Base-by-base conservation (phyloP, 2,888 invertebrate species). In the Sinopyrophorus schimmeli region DNA sequence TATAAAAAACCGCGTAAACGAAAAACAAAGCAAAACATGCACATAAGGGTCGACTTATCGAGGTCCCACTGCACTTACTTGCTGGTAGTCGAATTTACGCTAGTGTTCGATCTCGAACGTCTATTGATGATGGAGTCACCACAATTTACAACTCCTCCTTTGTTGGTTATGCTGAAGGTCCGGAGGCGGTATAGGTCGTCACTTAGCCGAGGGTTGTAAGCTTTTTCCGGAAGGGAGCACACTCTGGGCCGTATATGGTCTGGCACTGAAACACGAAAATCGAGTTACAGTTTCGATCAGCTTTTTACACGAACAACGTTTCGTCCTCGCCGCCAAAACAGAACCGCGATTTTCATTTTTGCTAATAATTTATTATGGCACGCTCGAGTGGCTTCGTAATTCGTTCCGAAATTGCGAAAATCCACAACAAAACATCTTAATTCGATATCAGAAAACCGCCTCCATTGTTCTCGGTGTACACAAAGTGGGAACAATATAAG, bases 61-160 rank as follows among this genome's bases (percentile, higher is more conserved):
- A 18, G 5, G 6, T 18, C 6, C 6, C 21, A 21, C 9, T 26
- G 5, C 16, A 43, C 74, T 74, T 72, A 87, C 89, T 86, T 84
- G 79, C 89, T 90, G 42, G 85, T 84, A 20, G 87, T 88, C 18
- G 89, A 86, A 70, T 92, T 90, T 66, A 92, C 90, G 47, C 91
- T 91, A 2, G 92, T 92, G 64, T 92, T 92, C 57, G 90, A 90
- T 26, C 89, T 80, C 46, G 91, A 91, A 24, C 91, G 77, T 5
- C 91, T 77, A 59, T 89, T 89, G 70, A 91, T 89, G 63, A 92
- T 89, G 43, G 89, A 89, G 74, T 92, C 92, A 0, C 92, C 92
- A 59, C 91, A 89, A 76, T 92, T 92, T 58, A 92, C 89, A 17
- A 92, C 89, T 9, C 87, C 85, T 0, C 92, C 92, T 71, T 91